Base-by-base conservation (phyloP, 2,113 vertebrate genomes). In the Erythrocercus mccallii region DNA sequence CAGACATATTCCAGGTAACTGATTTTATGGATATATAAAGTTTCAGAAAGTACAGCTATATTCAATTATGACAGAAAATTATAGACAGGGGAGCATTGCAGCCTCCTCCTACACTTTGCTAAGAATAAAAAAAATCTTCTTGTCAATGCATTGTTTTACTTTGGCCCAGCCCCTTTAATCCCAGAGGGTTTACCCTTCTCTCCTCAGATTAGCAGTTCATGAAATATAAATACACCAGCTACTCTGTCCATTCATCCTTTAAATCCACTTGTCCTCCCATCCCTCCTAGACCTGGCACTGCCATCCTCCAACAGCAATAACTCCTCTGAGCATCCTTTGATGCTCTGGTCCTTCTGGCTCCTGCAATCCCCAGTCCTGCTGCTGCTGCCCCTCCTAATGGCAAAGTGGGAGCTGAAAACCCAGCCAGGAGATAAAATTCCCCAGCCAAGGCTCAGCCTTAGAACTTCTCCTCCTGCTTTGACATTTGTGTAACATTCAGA, bases 401-500 rank as follows among this genome's bases (percentile, higher is more conserved):
- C 64, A 62, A 90, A 87, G 61, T 16, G 72, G 85, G 87, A 94
- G 62, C 64, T 58, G 51, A 13, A 70, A 86, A 64, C 21, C 33
- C 85, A 85, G 64, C 76, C 64, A n/a, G 76, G 93, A 94, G 90
- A 90, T 25, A 65, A 94, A 50, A 71, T 60, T 91, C 77, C 77
- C 73, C 84, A 51, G 57, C 76, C 42, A 89, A 88, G 56, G 12
- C 79, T 86, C 61, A 88, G 84, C 58, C 78, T 54, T 5, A 18
- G 81, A 97, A 95, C 73, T 94, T 83, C 19, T 18, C 51, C 56
- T 35, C 18, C 45, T 14, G 72, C 86, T 94, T 37, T 87, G 84
- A 93, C 87, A 90, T 97, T 94, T 93, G 58, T 80, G 73, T 57
- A 95, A 58, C 92, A 80, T 95, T 95, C 95, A 90, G 88, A 86